Conservation (phyloP, 2,113 vertebrate genomes). For the Rhagologus leucostigma region DNA sequence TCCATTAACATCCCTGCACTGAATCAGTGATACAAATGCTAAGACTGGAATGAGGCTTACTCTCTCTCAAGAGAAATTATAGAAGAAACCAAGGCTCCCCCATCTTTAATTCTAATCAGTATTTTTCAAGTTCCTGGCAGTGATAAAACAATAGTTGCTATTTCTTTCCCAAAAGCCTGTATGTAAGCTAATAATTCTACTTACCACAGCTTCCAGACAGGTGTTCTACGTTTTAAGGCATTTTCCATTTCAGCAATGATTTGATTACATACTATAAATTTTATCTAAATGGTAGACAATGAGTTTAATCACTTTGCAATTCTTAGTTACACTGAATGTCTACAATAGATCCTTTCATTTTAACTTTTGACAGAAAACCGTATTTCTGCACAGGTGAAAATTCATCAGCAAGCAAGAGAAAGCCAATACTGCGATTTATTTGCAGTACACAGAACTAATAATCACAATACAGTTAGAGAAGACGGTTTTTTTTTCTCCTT, state of each 20-base stretch:
- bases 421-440: neutral
- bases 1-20: neutral
- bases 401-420: neutral
- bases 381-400: neutral
- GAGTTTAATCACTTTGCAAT: neutral
- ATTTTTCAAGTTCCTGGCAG: neutral
- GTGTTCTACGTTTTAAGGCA: neutral
- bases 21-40: neutral
- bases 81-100: neutral
- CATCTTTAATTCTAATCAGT: neutral
- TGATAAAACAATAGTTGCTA: neutral
- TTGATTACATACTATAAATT: neutral
- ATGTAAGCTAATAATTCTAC: neutral
- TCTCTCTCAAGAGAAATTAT: neutral
- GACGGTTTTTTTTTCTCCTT: fast-evolving
- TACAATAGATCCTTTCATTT: neutral
- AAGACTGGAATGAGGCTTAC: neutral
- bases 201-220: neutral
- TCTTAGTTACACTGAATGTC: neutral
- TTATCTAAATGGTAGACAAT: neutral
- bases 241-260: neutral
- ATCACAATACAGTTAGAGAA: neutral
- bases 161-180: neutral
- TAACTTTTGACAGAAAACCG: neutral
- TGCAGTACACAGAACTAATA: neutral